Percentiles rank a stretch among this genome's conserved stretches.
Conservation (phyloP, 2,113 vertebrate species). For the Anas platyrhynchos region DNA sequence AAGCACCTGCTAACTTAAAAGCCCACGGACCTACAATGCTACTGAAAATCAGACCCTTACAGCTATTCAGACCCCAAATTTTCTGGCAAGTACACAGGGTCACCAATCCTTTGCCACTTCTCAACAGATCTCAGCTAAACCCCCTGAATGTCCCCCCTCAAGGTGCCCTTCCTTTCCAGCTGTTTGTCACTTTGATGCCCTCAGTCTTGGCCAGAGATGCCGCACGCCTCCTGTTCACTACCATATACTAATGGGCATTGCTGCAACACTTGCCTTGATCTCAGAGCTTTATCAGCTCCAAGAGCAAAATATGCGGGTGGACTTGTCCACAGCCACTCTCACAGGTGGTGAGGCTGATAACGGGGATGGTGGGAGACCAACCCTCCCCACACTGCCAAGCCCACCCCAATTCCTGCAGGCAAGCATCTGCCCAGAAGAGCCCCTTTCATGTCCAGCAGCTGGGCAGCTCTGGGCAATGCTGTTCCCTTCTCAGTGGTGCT, state of each 20-base stretch:
- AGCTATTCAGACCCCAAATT: not conserved
- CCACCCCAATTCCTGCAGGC: not conserved
- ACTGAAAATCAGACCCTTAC: not conserved
- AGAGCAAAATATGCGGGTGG: not conserved
- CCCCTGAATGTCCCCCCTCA: rapidly evolving
- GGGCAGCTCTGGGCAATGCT: not conserved
- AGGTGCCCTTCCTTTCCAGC: not conserved
- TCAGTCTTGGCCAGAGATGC: not conserved
- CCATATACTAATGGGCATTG: not conserved
- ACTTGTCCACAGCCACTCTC: not conserved
- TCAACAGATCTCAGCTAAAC: not conserved
- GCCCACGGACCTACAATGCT: not conserved
- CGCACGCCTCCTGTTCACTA: rapidly evolving
- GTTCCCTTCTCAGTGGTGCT: not conserved
- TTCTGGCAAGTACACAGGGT: not conserved
- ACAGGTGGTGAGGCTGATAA: not conserved
- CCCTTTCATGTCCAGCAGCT: not conserved
- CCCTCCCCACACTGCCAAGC: not conserved
- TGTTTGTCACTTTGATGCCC: not conserved
- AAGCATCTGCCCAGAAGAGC: not conserved
- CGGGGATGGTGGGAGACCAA: not conserved
- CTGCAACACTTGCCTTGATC: not conserved
- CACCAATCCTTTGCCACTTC: not conserved
- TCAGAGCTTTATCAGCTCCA: not conserved
- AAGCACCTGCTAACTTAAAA: not conserved